These are phyloP conservation scores for Jaculus jaculus DNA, from an alignment of 2,113 vertebrate species.

Conservation along the genomic window DNA sequence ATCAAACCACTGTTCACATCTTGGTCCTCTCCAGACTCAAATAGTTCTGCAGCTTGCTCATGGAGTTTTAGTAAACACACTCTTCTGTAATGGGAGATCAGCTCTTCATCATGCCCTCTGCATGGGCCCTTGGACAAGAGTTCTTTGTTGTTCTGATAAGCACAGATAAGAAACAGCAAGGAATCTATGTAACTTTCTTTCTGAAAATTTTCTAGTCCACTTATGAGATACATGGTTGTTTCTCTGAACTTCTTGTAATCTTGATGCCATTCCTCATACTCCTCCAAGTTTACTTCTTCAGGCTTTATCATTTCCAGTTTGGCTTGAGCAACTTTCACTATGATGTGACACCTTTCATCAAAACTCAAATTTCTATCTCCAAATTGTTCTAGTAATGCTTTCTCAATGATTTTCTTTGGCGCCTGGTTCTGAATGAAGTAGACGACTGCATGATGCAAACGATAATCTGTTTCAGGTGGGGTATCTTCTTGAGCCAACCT, in stretches of 20 bases:
- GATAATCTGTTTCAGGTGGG: conserved; percentile 93
- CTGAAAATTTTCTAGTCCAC: conserved; percentile 96
- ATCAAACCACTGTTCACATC: conserved; percentile 93
- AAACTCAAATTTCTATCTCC: conserved; percentile 96
- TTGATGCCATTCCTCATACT: conserved; percentile 98
- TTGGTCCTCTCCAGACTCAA: conserved; percentile 93
- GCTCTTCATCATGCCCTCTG: conserved; percentile 93
- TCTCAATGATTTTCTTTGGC: conserved; percentile 97
- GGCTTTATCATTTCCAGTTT: conserved; percentile 98
- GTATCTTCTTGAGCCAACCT: conserved; percentile 95
- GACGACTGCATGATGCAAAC: conserved; percentile 94
- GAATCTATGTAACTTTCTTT: conserved; percentile 95
- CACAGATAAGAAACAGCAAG: conserved; percentile 95
- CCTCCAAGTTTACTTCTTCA: conserved; percentile 96
- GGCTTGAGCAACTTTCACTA: conserved; percentile 97
- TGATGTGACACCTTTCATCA: conserved; percentile 96
- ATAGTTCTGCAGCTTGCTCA: conserved; percentile 94
- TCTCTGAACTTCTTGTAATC: conserved; percentile 95
- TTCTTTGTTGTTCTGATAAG: conserved; percentile 97
- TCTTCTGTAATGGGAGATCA: conserved; percentile 94
- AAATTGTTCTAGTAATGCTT: conserved; percentile 96
- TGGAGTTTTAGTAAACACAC: conserved; percentile 97
- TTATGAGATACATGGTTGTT: conserved; percentile 94
- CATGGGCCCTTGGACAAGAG: conserved; percentile 93
- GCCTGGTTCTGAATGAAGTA: conserved; percentile 98